Evolutionary conservation across 92 coral and sea anemone genomes (phyloP).

Genomic region (Epizoanthus illoricatus): DNA sequence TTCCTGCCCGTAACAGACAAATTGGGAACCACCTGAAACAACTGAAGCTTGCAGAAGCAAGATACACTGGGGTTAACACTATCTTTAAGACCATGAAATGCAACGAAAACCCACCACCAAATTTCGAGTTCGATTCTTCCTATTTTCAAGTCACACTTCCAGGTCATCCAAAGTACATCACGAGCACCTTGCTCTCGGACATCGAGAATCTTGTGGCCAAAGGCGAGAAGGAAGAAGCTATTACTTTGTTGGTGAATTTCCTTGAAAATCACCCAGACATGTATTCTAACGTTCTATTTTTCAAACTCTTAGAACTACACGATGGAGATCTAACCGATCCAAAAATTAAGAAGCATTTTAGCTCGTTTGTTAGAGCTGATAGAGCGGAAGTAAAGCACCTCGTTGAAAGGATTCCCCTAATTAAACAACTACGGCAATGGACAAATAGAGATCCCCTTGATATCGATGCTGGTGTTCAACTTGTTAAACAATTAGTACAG

Average conservation of each 20-base stretch:
- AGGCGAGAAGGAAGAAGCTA: slow-evolving; percentile 65
- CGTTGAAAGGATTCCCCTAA: slow-evolving; percentile 43
- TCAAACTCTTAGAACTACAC: slow-evolving; percentile 56
- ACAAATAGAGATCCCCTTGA: slow-evolving; percentile 26
- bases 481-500: slow-evolving; percentile 47
- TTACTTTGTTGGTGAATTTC: slow-evolving; percentile 36
- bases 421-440: slow-evolving; percentile 53
- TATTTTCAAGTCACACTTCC: slow-evolving; percentile 69
- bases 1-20: slow-evolving; percentile 75
- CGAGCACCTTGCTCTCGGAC: slow-evolving; percentile 45
- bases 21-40: slow-evolving; percentile 72
- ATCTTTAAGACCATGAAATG: slow-evolving; percentile 68
- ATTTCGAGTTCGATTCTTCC: slow-evolving; percentile 50
- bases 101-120: slow-evolving; percentile 63
- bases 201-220: slow-evolving; percentile 59
- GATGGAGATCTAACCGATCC: slow-evolving; percentile 47
- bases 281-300: slow-evolving; percentile 38
- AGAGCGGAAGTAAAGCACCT: slow-evolving; percentile 7
- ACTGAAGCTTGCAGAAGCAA: slow-evolving; percentile 71
- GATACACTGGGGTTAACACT: slow-evolving; percentile 72
- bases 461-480: slow-evolving; percentile 48
- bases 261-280: slow-evolving; percentile 36
- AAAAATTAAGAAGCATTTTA: slow-evolving; percentile 31
- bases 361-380: slow-evolving; percentile 8
- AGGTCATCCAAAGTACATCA: slow-evolving; percentile 70